These are phyloP conservation scores for Lepus europaeus DNA, from an alignment of 2,113 vertebrate species.

Conservation along the genomic window DNA sequence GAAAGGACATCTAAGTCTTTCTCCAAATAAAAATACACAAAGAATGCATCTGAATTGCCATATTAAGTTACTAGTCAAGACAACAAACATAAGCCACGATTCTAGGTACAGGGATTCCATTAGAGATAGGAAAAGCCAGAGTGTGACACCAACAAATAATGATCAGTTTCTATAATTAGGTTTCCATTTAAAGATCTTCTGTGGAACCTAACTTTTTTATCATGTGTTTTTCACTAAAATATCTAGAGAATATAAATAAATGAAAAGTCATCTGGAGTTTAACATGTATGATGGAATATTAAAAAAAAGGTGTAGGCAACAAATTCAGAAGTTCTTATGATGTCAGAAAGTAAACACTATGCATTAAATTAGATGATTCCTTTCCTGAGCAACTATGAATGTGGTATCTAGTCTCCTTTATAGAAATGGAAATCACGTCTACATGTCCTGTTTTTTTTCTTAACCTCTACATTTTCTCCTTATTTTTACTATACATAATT, in stretches of 20 bases:
- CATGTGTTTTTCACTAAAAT: constrained; percentile 45
- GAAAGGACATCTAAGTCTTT: constrained; percentile 66
- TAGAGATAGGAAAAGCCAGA: neutral
- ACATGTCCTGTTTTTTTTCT: neutral
- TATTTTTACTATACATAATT: constrained; percentile 24
- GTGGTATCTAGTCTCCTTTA: neutral
- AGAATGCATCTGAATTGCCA: constrained; percentile 50
- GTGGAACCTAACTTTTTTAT: neutral
- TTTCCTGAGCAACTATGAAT: neutral
- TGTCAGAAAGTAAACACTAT: neutral
- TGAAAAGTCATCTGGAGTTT: neutral
- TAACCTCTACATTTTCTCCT: neutral
- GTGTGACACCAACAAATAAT: neutral
- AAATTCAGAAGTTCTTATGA: neutral
- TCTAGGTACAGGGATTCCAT: neutral
- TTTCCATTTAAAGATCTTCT: constrained; percentile 28
- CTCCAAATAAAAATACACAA: constrained; percentile 65
- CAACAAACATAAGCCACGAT: neutral
- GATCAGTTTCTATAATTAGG: constrained; percentile 37
- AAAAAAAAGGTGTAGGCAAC: neutral
- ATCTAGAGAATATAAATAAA: neutral
- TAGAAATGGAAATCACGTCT: neutral
- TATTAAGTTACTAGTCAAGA: constrained; percentile 29
- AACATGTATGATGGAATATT: neutral
- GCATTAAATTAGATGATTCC: neutral